These are phyloP conservation scores for Tenrec ecaudatus DNA, from an alignment of 2,113 vertebrate species.

Conservation along the genomic window DNA sequence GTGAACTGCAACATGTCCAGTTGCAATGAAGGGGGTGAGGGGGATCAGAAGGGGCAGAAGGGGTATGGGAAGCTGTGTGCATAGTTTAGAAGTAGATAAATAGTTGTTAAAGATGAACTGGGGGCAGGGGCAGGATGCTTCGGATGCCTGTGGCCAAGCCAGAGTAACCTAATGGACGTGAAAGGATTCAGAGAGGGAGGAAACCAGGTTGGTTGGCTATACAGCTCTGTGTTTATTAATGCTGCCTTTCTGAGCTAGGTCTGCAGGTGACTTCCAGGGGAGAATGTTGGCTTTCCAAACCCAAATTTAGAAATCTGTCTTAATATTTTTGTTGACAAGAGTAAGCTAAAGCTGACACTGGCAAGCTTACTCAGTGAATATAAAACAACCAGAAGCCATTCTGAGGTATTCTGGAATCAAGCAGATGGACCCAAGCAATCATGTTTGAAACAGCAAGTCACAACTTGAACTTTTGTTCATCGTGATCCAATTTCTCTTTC, in stretches of 20 bases:
- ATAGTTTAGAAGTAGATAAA: not conserved
- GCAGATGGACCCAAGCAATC: constrained; percentile 77
- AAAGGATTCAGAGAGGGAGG: not conserved
- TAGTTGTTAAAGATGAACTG: not conserved
- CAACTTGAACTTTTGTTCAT: constrained; percentile 76
- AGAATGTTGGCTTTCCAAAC: constrained; percentile 28
- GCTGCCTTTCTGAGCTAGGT: not conserved
- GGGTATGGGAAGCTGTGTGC: not conserved
- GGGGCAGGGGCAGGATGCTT: not conserved
- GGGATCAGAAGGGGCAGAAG: not conserved
- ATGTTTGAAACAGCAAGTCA: constrained; percentile 76
- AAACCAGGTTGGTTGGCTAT: not conserved
- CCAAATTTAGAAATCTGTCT: constrained; percentile 61
- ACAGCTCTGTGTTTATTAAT: not conserved
- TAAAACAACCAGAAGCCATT: constrained; percentile 78
- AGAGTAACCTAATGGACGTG: accelerated
- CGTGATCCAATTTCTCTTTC: constrained; percentile 64
- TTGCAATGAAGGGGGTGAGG: not conserved
- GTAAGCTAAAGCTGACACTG: constrained; percentile 70
- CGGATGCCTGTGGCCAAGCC: not conserved
- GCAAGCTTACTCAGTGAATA: constrained; percentile 62
- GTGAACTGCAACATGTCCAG: not conserved
- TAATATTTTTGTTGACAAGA: constrained; percentile 67
- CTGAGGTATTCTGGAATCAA: constrained; percentile 71
- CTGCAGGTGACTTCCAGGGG: constrained; percentile 2